These are phyloP conservation scores for Microcebus griseorufus DNA, from an alignment of 2,113 vertebrate genomes.

Conservation along the genomic window DNA sequence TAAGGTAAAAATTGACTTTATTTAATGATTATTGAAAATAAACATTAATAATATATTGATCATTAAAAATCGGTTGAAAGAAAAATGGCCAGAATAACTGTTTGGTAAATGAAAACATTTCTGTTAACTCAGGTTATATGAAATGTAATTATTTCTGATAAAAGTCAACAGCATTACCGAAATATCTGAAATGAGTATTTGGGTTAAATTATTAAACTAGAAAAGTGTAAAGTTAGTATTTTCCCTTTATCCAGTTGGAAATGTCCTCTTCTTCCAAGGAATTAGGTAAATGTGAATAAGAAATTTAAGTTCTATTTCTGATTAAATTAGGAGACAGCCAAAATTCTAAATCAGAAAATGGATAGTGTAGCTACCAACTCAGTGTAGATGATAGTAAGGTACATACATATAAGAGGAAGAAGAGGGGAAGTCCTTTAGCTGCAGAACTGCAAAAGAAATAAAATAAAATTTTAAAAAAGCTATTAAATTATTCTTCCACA, in stretches of 20 bases:
- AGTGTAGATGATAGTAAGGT: not conserved
- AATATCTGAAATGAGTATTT: not conserved
- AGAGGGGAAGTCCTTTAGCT: not conserved
- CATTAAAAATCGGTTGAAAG: not conserved
- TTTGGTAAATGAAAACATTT: not conserved
- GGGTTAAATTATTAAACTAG: not conserved
- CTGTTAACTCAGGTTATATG: not conserved
- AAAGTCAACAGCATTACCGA: not conserved
- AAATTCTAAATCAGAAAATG: not conserved
- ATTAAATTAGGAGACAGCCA: not conserved
- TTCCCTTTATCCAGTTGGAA: not conserved
- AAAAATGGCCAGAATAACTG: not conserved
- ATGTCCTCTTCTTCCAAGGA: not conserved
- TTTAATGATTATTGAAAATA: not conserved
- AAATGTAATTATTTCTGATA: not conserved
- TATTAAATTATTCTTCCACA: not conserved
- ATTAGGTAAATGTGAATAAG: not conserved
- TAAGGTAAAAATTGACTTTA: not conserved
- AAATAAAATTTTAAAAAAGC: not conserved
- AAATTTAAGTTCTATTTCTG: not conserved
- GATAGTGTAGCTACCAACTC: not conserved
- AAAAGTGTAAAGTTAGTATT: not conserved
- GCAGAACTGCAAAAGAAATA: too few relatives aligned
- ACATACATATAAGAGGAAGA: not conserved
- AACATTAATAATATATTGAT: not conserved